Evolutionary conservation across 2,888 invertebrate species (phyloP).

Genomic region (Chromoteleia sp.): DNA sequence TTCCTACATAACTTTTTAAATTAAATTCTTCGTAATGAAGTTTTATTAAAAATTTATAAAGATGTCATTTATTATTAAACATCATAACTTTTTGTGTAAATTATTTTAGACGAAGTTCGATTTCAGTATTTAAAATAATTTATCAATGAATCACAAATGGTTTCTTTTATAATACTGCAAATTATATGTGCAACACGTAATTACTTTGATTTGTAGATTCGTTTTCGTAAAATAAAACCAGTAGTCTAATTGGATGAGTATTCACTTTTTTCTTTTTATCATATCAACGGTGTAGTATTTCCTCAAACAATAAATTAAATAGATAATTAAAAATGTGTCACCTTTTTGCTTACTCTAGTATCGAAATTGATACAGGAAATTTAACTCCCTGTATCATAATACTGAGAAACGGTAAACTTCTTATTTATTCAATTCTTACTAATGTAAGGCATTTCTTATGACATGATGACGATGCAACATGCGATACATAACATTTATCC

Average conservation of each 20-base stretch:
- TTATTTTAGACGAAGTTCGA: not conserved
- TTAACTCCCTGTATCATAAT: conserved; percentile 11
- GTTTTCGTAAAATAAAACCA: not conserved
- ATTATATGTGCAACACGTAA: not conserved
- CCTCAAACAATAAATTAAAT: conserved; percentile 7
- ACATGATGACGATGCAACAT: conserved; percentile 56
- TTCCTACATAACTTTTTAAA: not conserved
- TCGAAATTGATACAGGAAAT: conserved; percentile 46
- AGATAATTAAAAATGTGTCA: conserved; percentile 5
- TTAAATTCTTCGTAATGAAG: not conserved
- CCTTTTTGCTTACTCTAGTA: conserved; percentile 1
- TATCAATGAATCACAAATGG: not conserved
- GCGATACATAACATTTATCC: conserved; percentile 33
- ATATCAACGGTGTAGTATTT: not conserved
- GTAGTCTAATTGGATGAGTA: conserved; percentile 6
- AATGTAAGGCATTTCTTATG: conserved; percentile 39
- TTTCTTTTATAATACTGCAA: conserved; percentile 1
- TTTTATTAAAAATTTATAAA: not conserved
- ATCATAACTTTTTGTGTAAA: not conserved
- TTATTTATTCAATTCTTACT: conserved; percentile 33
- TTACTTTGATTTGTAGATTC: not conserved
- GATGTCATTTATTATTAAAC: too few relatives aligned
- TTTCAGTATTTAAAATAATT: not conserved
- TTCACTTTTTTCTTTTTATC: not conserved
- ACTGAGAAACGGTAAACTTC: conserved; percentile 22